These are phyloP conservation scores for Babylonia areolata DNA, from an alignment of 1,140 invertebrate species.

Conservation along the genomic window DNA sequence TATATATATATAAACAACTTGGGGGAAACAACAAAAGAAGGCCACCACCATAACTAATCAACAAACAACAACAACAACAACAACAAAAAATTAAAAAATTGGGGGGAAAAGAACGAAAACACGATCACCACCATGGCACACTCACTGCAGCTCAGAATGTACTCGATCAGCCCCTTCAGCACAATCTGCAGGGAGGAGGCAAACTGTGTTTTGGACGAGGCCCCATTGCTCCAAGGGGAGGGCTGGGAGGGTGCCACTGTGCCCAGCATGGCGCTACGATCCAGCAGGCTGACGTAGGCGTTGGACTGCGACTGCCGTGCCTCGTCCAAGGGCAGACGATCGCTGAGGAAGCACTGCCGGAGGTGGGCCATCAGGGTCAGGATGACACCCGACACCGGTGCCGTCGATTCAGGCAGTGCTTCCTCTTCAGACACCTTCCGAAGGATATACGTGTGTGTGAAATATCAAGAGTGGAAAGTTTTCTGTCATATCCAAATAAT, in stretches of 20 bases:
- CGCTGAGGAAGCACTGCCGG: conserved; percentile 70
- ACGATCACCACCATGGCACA: not conserved
- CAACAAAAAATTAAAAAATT: not conserved
- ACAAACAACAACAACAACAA: too few relatives aligned
- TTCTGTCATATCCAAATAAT: too few relatives aligned
- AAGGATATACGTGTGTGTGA: conserved; percentile 12
- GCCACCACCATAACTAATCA: too few relatives aligned
- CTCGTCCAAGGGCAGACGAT: conserved; percentile 75
- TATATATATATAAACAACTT: too few relatives aligned
- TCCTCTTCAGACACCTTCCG: conserved; percentile 73
- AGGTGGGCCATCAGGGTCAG: conserved; percentile 75
- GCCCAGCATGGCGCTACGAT: conserved; percentile 47
- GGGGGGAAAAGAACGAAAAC: not conserved
- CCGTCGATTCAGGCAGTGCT: conserved; percentile 72
- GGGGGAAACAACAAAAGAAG: too few relatives aligned
- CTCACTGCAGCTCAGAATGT: conserved; percentile 77
- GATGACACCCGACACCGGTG: conserved; percentile 72
- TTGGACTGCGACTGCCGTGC: conserved; percentile 13
- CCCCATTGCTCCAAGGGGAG: conserved; percentile 51
- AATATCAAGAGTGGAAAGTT: too few relatives aligned
- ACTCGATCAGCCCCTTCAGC: conserved; percentile 78
- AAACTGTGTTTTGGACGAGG: conserved; percentile 68
- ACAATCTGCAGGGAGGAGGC: conserved; percentile 77
- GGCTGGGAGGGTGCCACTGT: conserved; percentile 24
- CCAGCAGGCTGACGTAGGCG: conserved; percentile 53